Evolutionary conservation across 2,113 vertebrate genomes (phyloP).

Genomic region (Coreoperca whiteheadi): DNA sequence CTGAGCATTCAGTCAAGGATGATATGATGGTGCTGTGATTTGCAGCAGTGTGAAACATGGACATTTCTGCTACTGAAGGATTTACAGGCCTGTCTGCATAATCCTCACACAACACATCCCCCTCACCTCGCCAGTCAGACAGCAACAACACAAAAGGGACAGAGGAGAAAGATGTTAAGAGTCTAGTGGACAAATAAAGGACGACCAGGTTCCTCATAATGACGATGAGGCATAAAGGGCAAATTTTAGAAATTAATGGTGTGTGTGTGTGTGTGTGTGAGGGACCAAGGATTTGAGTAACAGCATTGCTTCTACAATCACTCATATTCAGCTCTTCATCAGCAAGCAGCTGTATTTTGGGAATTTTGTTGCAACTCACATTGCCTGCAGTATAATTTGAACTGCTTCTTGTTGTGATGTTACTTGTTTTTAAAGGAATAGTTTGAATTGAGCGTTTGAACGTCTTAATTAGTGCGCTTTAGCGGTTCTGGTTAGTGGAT

Average conservation of each 20-base stretch:
- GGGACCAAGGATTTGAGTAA: background rate
- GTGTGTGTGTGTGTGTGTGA: background rate
- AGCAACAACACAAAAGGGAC: conserved; percentile 31
- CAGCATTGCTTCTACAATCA: background rate
- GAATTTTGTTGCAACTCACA: background rate
- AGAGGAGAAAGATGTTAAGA: conserved; percentile 28
- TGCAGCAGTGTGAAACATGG: conserved; percentile 14
- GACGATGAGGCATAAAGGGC: conserved; percentile 49
- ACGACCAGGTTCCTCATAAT: conserved; percentile 28
- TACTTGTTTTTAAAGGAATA: background rate
- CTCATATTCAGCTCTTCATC: background rate
- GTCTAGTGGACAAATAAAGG: conserved; percentile 49
- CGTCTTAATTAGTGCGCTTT: background rate
- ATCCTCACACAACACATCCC: conserved; percentile 33
- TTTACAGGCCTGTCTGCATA: conserved; percentile 51
- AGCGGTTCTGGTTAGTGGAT: background rate
- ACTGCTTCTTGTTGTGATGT: background rate
- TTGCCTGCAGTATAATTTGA: too few species aligned
- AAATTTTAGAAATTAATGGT: conserved; percentile 1
- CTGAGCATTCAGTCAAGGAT: conserved; percentile 28
- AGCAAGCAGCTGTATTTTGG: background rate
- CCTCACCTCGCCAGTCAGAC: conserved; percentile 26
- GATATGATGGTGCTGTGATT: conserved; percentile 18
- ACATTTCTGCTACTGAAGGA: conserved; percentile 56
- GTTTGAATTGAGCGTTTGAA: too few species aligned